Conservation (phyloP, 2,113 vertebrate species). For the Pituophis catenifer region DNA sequence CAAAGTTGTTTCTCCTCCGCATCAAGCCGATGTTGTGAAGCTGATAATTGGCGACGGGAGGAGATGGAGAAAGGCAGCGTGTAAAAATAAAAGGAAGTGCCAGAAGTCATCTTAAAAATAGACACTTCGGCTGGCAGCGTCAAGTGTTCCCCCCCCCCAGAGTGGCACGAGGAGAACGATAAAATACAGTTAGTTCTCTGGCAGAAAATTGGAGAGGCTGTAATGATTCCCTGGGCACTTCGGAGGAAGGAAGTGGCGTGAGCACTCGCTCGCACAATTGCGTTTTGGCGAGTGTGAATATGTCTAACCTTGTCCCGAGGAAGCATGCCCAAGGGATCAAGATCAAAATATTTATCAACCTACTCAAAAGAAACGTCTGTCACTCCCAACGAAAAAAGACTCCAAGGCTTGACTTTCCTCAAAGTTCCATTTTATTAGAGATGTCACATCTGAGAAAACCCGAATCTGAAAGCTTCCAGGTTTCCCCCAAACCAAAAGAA, state of each 20-base stretch:
- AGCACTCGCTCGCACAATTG: background rate
- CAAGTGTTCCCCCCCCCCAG: background rate
- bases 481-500: no score
- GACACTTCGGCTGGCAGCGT: background rate
- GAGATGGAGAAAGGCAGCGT: background rate
- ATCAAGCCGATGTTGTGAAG: background rate
- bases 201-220: background rate
- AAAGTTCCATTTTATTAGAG: no score
- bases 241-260: background rate
- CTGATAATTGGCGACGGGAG: background rate
- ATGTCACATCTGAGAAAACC: no score
- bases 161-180: background rate
- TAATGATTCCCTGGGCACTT: background rate
- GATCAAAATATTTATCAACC: background rate
- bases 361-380: background rate
- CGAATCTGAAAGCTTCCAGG: no score
- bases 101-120: conserved; percentile 22
- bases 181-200: background rate
- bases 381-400: no score
- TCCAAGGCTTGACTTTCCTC: no score
- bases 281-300: background rate
- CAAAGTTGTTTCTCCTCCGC: background rate
- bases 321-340: background rate
- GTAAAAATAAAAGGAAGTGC: background rate
- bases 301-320: background rate